Conservation (phyloP, 2,888 invertebrate genomes). For the Drosophila anomelani region DNA sequence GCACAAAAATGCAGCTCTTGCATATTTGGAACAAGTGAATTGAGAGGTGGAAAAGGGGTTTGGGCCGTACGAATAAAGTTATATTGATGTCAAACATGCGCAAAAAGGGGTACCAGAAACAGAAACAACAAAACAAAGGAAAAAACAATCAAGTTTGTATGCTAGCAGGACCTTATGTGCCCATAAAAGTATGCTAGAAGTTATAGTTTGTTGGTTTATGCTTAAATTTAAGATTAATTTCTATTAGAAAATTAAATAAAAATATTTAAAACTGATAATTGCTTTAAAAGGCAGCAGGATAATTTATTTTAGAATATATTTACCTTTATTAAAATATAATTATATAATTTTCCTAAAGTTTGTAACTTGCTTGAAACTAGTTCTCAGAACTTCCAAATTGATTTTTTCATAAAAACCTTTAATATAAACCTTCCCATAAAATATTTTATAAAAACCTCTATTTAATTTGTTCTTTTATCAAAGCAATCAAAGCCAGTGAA, state of each 20-base stretch:
- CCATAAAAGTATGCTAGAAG: conserved; percentile 35
- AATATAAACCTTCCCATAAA: too few relatives aligned
- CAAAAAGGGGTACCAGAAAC: conserved; percentile 52
- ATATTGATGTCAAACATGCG: conserved; percentile 74
- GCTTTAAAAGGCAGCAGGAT: neutral
- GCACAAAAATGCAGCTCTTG: conserved; percentile 61
- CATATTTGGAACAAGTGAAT: conserved; percentile 68
- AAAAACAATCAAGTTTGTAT: conserved; percentile 45
- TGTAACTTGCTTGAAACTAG: too few relatives aligned
- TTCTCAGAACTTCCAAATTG: too few relatives aligned
- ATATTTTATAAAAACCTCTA: neutral
- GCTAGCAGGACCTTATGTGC: conserved; percentile 9
- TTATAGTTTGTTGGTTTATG: neutral
- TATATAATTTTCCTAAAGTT: too few relatives aligned
- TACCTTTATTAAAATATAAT: too few relatives aligned
- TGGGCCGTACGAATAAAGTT: conserved; percentile 61
- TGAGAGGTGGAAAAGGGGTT: conserved; percentile 49
- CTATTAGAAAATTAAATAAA: neutral
- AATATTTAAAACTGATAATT: neutral
- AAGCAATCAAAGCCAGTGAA: conserved; percentile 5
- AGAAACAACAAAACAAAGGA: conserved; percentile 38
- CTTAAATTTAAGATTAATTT: neutral
- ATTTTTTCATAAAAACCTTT: too few relatives aligned
- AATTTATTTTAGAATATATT: neutral
- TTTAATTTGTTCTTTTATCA: neutral